A percentile compares a stretch with the other conserved stretches of the same genome.
These are phyloP conservation scores for Serrognathus titanus DNA, from an alignment of 2,888 invertebrate species.

Conservation along the genomic window DNA sequence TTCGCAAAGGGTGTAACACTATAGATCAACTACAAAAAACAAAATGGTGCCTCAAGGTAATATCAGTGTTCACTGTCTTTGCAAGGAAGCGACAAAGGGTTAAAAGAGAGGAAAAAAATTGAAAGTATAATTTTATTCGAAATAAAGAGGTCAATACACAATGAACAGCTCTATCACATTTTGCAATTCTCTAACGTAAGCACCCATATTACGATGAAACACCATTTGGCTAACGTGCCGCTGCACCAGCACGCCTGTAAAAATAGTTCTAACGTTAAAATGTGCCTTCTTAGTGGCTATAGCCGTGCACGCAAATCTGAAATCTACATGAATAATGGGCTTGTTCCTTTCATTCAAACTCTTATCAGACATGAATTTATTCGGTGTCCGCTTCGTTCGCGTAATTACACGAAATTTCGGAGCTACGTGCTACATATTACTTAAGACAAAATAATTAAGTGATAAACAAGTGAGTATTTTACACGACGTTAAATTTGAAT, in stretches of 20 bases:
- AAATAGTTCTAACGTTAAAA: neutral
- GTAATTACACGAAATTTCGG: too few relatives aligned
- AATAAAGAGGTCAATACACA: constrained; percentile 14
- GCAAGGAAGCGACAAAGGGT: constrained; percentile 33
- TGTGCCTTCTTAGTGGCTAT: too few relatives aligned
- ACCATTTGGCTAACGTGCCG: constrained; percentile 38
- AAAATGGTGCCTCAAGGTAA: constrained; percentile 36
- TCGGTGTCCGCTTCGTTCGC: too few relatives aligned
- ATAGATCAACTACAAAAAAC: constrained; percentile 7
- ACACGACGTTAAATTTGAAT: too few relatives aligned
- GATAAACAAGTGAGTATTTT: too few relatives aligned
- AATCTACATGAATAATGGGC: too few relatives aligned
- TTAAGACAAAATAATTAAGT: too few relatives aligned
- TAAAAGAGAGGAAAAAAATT: constrained; percentile 13
- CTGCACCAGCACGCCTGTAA: constrained; percentile 39
- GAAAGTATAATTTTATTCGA: constrained; percentile 8
- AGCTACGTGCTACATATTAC: too few relatives aligned
- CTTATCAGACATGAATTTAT: too few relatives aligned
- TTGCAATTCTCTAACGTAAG: constrained; percentile 15
- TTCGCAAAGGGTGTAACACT: constrained; percentile 17
- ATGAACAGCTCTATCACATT: constrained; percentile 10
- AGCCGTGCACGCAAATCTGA: too few relatives aligned
- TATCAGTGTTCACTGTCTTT: constrained; percentile 15
- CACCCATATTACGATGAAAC: constrained; percentile 28
- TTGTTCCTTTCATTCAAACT: too few relatives aligned